These are phyloP conservation scores for Montipora capricornis DNA, from an alignment of 64 coral and sea anemone genomes.

Conservation along the genomic window DNA sequence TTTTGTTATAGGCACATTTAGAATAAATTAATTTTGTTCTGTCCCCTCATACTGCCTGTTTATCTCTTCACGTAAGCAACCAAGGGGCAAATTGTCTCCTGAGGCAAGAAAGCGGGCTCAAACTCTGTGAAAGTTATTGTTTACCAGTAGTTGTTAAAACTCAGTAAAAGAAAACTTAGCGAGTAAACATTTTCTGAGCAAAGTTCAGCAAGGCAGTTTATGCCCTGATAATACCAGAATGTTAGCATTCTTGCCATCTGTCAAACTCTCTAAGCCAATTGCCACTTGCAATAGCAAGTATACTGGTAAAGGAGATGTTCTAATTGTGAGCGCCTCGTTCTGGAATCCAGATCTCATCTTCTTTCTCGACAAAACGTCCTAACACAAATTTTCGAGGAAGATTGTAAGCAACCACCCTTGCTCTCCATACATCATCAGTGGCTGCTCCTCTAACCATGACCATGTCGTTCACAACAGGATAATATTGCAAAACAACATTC, in stretches of 20 bases:
- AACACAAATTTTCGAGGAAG: conserved; percentile 42
- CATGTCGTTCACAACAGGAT: conserved; percentile 70
- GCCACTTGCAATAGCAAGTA: conserved; percentile 37
- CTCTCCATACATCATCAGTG: conserved; percentile 56
- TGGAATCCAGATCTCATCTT: conserved; percentile 61
- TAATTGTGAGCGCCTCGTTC: conserved; percentile 33
- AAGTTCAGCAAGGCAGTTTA: too few species aligned
- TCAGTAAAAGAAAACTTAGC: too few species aligned
- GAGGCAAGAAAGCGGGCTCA: too few species aligned
- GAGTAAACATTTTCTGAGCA: too few species aligned
- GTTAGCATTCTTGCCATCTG: conserved; percentile 35
- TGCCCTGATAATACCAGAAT: too few species aligned
- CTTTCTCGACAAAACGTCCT: conserved; percentile 48
- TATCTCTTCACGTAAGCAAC: too few species aligned
- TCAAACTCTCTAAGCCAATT: conserved; percentile 46
- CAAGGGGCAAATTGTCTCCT: too few species aligned
- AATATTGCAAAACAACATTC: conserved; percentile 69
- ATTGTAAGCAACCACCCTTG: conserved; percentile 31
- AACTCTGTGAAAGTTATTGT: too few species aligned
- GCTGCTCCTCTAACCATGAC: conserved; percentile 48
- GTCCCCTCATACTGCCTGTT: too few species aligned
- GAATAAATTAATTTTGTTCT: too few species aligned
- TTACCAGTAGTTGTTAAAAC: too few species aligned
- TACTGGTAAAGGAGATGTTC: conserved; percentile 20
- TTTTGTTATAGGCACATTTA: too few species aligned